Base-by-base conservation (phyloP, 2,888 invertebrate species). In the Epinotia ramella region DNA sequence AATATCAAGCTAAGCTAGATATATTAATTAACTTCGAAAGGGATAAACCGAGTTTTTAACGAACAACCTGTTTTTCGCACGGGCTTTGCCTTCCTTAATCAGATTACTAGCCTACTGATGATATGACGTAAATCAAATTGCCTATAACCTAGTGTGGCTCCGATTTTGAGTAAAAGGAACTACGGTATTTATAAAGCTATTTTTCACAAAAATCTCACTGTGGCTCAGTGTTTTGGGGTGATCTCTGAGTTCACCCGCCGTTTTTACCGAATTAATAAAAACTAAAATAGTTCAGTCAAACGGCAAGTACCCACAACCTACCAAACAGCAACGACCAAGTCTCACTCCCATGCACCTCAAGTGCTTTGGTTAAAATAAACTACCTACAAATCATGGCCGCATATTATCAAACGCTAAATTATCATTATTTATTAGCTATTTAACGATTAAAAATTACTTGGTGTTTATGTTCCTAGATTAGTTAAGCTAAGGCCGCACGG, bases 391-490 rank as follows among this genome's bases (percentile, higher is more conserved):
- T 44, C 73, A 59, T 62, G 16, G 66, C 73, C 73, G 64, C 46
- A 69, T 67, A 57, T 71, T 73, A 77, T 70, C 69, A 77, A 77
- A 77, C 67, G 73, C 77, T 74, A 70, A 70, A 70, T 49, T 76
- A 74, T 67, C 59, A 57, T 67, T 73, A 77, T 60, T 64, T 63
- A 53, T 66, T 69, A 67, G 49, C 62, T 83, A 86, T 83, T 84
- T 83, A 87, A 84, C 83, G 79, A 84, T 88, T 90, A 91, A 88
- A 87, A 86, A 86, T 88, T 91, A 92, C 86, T 93, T 93, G 93
- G 93, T 93, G 93, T 93, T 91, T 86, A 89, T 84, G 86, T 92
- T 89, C 89, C 89, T 92, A 90, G 86, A 84, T 77, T 78, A 74
- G 84, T 87, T 86, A 86, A 87, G 81, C 78, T 84, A 84, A 82